phyloP scores from a whole-genome alignment of 2,113 vertebrate species.

The Oryzias javanicus region DNA sequence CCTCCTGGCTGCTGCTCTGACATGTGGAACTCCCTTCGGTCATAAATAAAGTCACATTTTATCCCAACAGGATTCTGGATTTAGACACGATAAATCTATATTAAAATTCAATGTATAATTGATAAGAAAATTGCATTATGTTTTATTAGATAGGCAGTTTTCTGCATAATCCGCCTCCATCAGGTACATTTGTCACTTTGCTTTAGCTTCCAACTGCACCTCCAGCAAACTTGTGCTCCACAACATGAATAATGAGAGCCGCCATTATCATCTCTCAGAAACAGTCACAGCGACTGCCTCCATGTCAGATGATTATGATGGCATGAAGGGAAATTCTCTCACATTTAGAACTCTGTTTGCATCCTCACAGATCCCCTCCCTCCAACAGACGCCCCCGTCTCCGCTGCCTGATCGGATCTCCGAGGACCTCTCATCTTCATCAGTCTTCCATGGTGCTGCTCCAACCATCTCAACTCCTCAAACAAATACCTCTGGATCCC shows the following conservation, averaged over 20 bases:
- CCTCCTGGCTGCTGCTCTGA: neutral
- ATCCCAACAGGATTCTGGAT: neutral
- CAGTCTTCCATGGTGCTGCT: constrained; percentile 43
- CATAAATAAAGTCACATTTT: neutral
- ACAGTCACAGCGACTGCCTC: constrained; percentile 8
- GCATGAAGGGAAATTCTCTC: constrained; percentile 15
- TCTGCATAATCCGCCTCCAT: constrained; percentile 10
- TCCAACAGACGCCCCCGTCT: too few relatives aligned
- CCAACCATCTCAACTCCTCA: constrained; percentile 39
- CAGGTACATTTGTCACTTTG: constrained; percentile 22
- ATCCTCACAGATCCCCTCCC: too few relatives aligned
- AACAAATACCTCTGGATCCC: constrained; percentile 37
- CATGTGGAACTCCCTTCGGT: neutral
- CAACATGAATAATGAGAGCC: constrained; percentile 25
- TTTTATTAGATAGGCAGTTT: constrained; percentile 7
- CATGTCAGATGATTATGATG: constrained; percentile 20
- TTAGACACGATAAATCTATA: neutral
- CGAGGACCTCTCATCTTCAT: constrained; percentile 63
- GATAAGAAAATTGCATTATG: constrained; percentile 1
- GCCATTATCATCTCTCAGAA: constrained; percentile 37
- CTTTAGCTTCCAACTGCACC: constrained; percentile 24
- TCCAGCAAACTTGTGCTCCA: constrained; percentile 20
- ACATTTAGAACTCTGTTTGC: neutral
- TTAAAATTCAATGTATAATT: neutral
- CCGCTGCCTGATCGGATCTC: constrained; percentile 41